Conservation (phyloP, 2,797 vertebrate species). For the Merluccius polli region DNA sequence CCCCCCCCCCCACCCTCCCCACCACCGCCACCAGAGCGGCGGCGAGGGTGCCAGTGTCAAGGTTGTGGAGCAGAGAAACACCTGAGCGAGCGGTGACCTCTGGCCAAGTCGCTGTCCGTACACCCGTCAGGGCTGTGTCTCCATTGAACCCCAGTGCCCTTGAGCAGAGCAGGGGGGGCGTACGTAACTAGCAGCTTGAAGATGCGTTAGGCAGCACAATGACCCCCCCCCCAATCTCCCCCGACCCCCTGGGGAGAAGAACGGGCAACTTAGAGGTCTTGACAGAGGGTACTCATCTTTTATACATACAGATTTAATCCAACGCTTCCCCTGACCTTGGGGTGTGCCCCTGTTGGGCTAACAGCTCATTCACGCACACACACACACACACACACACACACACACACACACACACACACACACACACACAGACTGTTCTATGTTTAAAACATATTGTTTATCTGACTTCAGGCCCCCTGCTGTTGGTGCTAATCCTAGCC, state of each 20-base stretch:
- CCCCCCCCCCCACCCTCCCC: too few species aligned
- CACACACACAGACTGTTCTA: background rate
- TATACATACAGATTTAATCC: constrained; percentile 35
- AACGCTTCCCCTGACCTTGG: constrained; percentile 46
- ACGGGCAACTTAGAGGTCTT: constrained; percentile 29
- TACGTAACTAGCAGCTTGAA: background rate
- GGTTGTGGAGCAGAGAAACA: constrained; percentile 39
- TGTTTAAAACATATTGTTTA: constrained; percentile 23
- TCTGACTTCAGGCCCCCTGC: constrained; percentile 32
- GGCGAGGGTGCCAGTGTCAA: constrained; percentile 44
- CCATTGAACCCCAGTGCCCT: constrained; percentile 29
- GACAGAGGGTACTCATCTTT: constrained; percentile 18
- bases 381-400: constrained; percentile 1
- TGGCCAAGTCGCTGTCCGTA: constrained; percentile 3
- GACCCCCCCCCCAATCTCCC: background rate
- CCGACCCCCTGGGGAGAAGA: background rate
- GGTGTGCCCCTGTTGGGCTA: constrained; percentile 26
- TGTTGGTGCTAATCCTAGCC: constrained; percentile 35
- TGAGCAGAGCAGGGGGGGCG: constrained; percentile 17
- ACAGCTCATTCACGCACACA: background rate
- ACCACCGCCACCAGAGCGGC: background rate
- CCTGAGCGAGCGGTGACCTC: constrained; percentile 37
- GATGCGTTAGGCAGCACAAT: background rate
- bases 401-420: background rate
- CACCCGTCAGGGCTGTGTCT: constrained; percentile 26